Conservation (phyloP, 2,888 invertebrate species). For the Rhagonycha lutea region DNA sequence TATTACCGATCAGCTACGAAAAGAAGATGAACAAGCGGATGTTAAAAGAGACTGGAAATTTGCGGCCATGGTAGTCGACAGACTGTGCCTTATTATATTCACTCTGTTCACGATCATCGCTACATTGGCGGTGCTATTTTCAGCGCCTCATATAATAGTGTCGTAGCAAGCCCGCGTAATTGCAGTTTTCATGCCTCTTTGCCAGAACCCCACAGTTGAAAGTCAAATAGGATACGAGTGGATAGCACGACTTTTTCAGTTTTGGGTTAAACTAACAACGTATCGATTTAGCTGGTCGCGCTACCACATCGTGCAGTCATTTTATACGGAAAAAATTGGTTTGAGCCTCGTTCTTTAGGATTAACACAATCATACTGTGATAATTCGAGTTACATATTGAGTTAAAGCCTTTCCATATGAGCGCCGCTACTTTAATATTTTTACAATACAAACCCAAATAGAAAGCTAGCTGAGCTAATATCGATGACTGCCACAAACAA, state of each 20-base stretch:
- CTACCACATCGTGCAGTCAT: conserved; percentile 30
- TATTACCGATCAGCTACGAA: conserved; percentile 92
- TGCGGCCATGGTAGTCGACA: conserved; percentile 99
- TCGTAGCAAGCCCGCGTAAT: conserved; percentile 70
- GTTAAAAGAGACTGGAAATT: conserved; percentile 99
- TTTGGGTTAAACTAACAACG: conserved; percentile 29
- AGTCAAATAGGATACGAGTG: conserved; percentile 25
- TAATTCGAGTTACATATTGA: conserved; percentile 71
- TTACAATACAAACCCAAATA: conserved; percentile 5
- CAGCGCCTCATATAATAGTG: conserved; percentile 95
- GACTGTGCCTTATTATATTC: conserved; percentile 99
- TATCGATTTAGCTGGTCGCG: conserved; percentile 39
- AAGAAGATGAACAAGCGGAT: conserved; percentile 92
- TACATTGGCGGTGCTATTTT: conserved; percentile 94
- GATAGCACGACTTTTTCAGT: conserved; percentile 22
- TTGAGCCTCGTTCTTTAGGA: conserved; percentile 54
- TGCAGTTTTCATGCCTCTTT: conserved; percentile 29
- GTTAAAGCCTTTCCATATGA: conserved; percentile 52
- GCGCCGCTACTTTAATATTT: conserved; percentile 26
- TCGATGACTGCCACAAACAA: neutral
- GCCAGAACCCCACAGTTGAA: conserved; percentile 25
- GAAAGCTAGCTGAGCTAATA: neutral
- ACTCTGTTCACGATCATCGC: conserved; percentile 97
- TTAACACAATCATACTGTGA: conserved; percentile 66
- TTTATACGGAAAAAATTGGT: conserved; percentile 41